A percentile compares a stretch with the other conserved stretches of the same genome.
Evolutionary conservation across 1,140 invertebrate species (phyloP).

Genomic region (Leguminivora glycinivorella): DNA sequence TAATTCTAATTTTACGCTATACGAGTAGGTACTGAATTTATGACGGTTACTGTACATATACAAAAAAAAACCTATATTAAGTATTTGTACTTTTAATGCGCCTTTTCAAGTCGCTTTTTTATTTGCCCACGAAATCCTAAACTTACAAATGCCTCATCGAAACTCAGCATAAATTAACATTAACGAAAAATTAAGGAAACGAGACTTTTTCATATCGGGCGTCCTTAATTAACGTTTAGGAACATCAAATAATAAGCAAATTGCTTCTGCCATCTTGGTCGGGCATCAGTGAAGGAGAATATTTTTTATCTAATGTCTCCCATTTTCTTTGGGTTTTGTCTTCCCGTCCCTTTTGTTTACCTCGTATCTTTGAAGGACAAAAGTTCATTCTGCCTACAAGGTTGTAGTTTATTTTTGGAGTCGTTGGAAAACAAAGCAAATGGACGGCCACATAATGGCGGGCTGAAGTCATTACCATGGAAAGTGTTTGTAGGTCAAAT

Average conservation of each 20-base stretch:
- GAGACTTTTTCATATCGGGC: slow-evolving; percentile 36
- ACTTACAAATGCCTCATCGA: slow-evolving; percentile 1
- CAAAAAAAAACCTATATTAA: too few species aligned
- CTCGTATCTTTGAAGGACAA: background rate
- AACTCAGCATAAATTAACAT: slow-evolving; percentile 33
- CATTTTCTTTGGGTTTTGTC: background rate
- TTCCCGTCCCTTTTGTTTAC: slow-evolving; percentile 3
- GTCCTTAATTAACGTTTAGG: slow-evolving; percentile 40
- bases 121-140: background rate
- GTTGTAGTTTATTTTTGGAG: background rate
- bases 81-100: too few species aligned
- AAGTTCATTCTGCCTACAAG: background rate
- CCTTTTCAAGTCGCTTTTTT: background rate
- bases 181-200: slow-evolving; percentile 32
- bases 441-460: slow-evolving; percentile 35
- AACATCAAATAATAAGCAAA: slow-evolving; percentile 38
- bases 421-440: slow-evolving; percentile 33
- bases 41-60: too few species aligned
- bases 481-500: slow-evolving; percentile 29
- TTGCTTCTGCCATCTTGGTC: slow-evolving; percentile 29
- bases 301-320: slow-evolving; percentile 10
- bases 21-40: too few species aligned
- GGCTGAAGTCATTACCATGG: slow-evolving; percentile 29
- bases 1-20: too few species aligned
- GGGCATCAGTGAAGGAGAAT: slow-evolving; percentile 1